Percentiles rank a stretch among this genome's conserved stretches.
These are phyloP conservation scores for Ctenodactylus gundi DNA, from an alignment of 2,113 vertebrate species.

Conservation along the genomic window DNA sequence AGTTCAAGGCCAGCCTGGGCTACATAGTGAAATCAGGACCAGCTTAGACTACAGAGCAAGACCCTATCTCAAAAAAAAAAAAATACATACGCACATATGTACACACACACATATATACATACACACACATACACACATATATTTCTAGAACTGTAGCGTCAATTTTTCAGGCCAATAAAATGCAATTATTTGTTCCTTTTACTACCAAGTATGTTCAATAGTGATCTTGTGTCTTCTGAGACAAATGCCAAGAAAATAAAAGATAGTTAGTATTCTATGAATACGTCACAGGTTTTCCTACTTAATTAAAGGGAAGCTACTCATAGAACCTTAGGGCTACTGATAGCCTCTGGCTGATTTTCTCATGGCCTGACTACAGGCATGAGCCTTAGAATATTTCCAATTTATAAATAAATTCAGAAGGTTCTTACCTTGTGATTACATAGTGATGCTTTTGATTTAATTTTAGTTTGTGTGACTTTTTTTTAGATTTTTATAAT, in stretches of 20 bases:
- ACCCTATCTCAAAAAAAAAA: no score
- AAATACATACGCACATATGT: no score
- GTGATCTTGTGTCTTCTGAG: not conserved
- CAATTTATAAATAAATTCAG: not conserved
- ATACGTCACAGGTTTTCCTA: not conserved
- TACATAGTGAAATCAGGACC: no score
- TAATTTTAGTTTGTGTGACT: slow-evolving; percentile 32
- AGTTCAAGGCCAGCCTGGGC: no score
- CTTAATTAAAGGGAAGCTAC: not conserved
- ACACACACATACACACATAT: no score
- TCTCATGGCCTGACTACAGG: not conserved
- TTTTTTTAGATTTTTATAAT: slow-evolving; percentile 45
- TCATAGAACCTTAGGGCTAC: not conserved
- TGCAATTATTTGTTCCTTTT: not conserved
- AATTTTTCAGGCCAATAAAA: not conserved
- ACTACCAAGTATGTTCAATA: not conserved
- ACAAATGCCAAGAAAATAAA: slow-evolving; percentile 12
- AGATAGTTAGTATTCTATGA: not conserved
- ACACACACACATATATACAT: no score
- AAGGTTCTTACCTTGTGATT: not conserved
- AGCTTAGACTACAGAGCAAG: no score
- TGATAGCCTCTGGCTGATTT: not conserved
- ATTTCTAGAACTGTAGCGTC: not conserved
- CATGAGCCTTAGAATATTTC: not conserved
- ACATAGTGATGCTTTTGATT: not conserved